Percentiles rank a stretch among this genome's conserved stretches.
These are phyloP conservation scores for Nemapogon koenigi DNA, from an alignment of 2,888 invertebrate genomes.

Conservation along the genomic window DNA sequence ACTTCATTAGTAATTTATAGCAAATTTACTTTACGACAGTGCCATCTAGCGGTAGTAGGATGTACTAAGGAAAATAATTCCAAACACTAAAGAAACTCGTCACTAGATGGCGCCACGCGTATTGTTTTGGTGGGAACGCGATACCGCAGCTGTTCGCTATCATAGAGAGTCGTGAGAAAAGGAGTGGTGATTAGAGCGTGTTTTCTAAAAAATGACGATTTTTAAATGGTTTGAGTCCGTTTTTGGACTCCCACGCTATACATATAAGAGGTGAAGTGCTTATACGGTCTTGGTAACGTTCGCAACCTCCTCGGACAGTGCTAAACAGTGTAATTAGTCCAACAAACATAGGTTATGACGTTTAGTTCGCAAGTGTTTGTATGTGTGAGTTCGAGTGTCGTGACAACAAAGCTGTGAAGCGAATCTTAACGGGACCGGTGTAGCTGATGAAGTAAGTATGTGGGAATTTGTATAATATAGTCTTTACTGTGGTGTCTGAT, in stretches of 20 bases:
- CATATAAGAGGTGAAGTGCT: slow-evolving; percentile 36
- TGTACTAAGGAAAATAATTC: not conserved
- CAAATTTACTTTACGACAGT: slow-evolving; percentile 11
- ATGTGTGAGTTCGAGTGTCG: slow-evolving; percentile 38
- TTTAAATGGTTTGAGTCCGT: slow-evolving; percentile 47
- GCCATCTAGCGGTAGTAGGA: slow-evolving; percentile 23
- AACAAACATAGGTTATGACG: slow-evolving; percentile 59
- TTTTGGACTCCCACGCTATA: slow-evolving; percentile 31
- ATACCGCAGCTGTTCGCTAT: slow-evolving; percentile 63
- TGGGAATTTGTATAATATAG: slow-evolving; percentile 17
- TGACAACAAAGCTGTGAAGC: slow-evolving; percentile 57
- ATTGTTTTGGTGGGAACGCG: slow-evolving; percentile 51
- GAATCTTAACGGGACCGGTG: slow-evolving; percentile 56
- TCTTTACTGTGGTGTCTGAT: no score
- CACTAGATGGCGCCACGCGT: slow-evolving; percentile 40
- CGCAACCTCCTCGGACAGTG: slow-evolving; percentile 36
- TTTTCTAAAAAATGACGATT: slow-evolving; percentile 51
- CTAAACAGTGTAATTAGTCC: slow-evolving; percentile 46
- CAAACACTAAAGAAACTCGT: not conserved
- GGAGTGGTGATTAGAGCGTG: slow-evolving; percentile 62
- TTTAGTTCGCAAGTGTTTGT: slow-evolving; percentile 46
- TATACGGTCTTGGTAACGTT: slow-evolving; percentile 40
- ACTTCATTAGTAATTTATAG: not conserved
- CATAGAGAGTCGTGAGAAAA: slow-evolving; percentile 61
- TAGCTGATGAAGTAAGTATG: slow-evolving; percentile 3